Percentiles rank a stretch among this genome's conserved stretches.
Conservation (phyloP, 2,113 vertebrate genomes). For the Herpetotheres cachinnans region DNA sequence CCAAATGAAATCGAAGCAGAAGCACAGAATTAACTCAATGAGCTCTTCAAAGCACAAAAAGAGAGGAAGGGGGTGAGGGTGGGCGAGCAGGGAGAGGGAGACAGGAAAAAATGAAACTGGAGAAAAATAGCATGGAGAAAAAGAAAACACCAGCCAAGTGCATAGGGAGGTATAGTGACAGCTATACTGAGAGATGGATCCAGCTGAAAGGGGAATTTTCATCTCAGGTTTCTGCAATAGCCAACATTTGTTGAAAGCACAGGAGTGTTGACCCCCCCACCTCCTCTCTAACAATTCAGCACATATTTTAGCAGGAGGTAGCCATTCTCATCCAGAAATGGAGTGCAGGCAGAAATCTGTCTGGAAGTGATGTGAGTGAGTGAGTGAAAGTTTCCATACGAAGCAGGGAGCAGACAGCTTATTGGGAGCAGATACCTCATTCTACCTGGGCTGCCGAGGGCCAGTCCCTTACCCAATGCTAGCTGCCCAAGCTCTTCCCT, state of each 20-base stretch:
- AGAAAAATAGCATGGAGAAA: background rate
- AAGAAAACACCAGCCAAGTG: background rate
- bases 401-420: background rate
- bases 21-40: background rate
- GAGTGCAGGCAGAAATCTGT: background rate
- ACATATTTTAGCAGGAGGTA: background rate
- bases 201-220: background rate
- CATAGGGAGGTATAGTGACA: background rate
- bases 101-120: background rate
- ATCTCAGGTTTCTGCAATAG: background rate
- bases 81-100: background rate
- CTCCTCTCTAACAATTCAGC: background rate
- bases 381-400: background rate
- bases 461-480: rapidly evolving
- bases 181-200: background rate
- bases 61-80: no score
- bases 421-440: background rate
- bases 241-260: background rate
- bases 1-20: background rate
- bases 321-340: background rate
- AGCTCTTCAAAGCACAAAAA: background rate
- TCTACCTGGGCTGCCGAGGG: background rate
- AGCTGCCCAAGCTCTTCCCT: background rate
- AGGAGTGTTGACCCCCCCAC: background rate
- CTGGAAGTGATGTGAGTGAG: background rate